Base-by-base conservation (phyloP, 2,888 invertebrate genomes). In the Gryllus longicercus region DNA sequence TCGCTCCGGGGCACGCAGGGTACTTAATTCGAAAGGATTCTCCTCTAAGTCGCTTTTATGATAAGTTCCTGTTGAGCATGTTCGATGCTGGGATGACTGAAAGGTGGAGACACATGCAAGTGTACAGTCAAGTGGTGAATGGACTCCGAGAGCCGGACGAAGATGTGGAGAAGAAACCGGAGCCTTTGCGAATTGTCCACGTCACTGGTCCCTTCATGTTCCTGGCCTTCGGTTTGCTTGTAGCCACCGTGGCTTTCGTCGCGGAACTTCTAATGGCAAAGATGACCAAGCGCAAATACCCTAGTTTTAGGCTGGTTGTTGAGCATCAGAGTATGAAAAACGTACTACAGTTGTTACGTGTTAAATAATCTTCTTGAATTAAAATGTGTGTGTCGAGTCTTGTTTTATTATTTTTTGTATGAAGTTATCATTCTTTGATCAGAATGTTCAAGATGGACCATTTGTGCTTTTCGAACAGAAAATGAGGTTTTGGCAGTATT, bases 21-120 rank as follows among this genome's bases (percentile, higher is more conserved):
- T 63, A 63, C 8, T n/a, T n/a, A 5, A 63, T n/a, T 14, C 14
- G 16, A 1, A 63, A 63, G 63, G 4, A 63, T 63, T 63, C 4
- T 1, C 63, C 63, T 63, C 63, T 63, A 8, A 14, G 63, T 18
- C 63, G n/a, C 8, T 63, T 63, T 63, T n/a, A 63, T 5, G n/a
- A 63, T 16, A 63, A 63, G n/a, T 63, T 63, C 63, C 14, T 63
- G 63, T 63, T 63, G 63, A 63, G 16, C 5, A 63, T 63, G 14
- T n/a, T 14, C 16, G 63, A 14, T 5, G n/a, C 16, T 76, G 25
- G 38, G 16, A 14, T 38, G 76, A 76, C 16, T 76, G 18, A 76
- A 21, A 23, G 49, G 49, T 50, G 77, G 77, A 77, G 38, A 50
- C n/a, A 38, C n/a, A 25, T 23, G 77, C 77, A 77, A 77, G 25